Conservation (phyloP, 30 jellyfish, hydroid and myxozoan genomes). For the Aurelia coerulea region DNA sequence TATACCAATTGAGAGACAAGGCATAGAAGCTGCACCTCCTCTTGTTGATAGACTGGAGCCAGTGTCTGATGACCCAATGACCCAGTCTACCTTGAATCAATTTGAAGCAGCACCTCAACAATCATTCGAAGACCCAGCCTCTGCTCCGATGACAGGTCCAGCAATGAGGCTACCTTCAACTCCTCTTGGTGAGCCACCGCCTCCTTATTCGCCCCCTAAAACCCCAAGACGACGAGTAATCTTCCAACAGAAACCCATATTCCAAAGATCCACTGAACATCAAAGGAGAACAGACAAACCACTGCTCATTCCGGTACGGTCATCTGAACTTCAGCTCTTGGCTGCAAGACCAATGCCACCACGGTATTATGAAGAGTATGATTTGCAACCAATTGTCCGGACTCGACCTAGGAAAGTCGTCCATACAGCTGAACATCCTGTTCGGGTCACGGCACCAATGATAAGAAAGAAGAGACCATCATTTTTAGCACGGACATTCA, state of each 20-base stretch:
- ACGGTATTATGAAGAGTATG: neutral
- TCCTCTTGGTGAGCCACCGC: conserved; percentile 59
- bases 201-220: conserved; percentile 61
- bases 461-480: neutral
- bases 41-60: neutral
- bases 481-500: conserved; percentile 7
- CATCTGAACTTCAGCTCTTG: neutral
- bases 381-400: neutral
- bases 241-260: neutral
- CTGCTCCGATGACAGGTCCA: conserved; percentile 25
- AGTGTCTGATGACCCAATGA: neutral
- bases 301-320: neutral
- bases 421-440: neutral
- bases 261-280: too few species aligned
- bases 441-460: neutral
- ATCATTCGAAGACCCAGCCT: conserved; percentile 2
- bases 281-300: too few species aligned
- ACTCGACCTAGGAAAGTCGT: conserved; percentile 4
- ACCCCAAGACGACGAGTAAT: neutral
- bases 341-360: neutral
- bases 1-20: conserved; percentile 4
- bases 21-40: conserved; percentile 24
- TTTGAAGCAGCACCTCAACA: conserved; percentile 4
- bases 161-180: conserved; percentile 48
- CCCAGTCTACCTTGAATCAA: too few species aligned